phyloP scores from a whole-genome alignment of 2,888 invertebrate species.

The Xestobium rufovillosum region DNA sequence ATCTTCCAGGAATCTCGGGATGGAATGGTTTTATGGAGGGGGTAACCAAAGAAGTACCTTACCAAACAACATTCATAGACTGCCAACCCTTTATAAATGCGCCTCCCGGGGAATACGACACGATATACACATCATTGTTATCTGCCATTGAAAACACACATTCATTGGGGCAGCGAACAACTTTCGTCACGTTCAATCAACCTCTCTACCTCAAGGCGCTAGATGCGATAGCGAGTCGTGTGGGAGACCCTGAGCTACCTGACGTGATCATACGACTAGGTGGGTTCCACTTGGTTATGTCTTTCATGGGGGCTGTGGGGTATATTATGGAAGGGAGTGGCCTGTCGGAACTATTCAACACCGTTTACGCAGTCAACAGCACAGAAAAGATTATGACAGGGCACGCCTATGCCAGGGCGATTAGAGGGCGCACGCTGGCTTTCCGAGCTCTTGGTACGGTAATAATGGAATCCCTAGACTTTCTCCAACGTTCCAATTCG shows the following conservation, averaged over 20 bases:
- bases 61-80: conserved; percentile 25
- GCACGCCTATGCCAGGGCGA: no score
- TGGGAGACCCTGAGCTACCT: conserved; percentile 28
- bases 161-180: conserved; percentile 1
- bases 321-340: conserved; percentile 39
- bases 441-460: no score
- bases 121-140: conserved; percentile 31
- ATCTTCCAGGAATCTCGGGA: conserved; percentile 17
- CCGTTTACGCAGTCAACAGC: no score
- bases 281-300: conserved; percentile 34
- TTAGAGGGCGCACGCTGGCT: no score
- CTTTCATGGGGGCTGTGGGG: conserved; percentile 35
- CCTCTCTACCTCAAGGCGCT: conserved; percentile 26
- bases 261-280: conserved; percentile 30
- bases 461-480: no score
- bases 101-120: conserved; percentile 30
- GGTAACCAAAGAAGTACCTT: conserved; percentile 21
- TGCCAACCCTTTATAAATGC: conserved; percentile 34
- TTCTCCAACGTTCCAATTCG: no score
- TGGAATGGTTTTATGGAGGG: conserved; percentile 32
- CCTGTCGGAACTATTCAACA: conserved; percentile 28
- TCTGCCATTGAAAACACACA: conserved; percentile 7
- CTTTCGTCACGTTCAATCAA: conserved; percentile 20
- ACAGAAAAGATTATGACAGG: no score
- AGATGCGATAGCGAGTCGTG: conserved; percentile 25